Evolutionary conservation across 2,888 invertebrate species (phyloP).

Genomic region (Cantharis nigra): DNA sequence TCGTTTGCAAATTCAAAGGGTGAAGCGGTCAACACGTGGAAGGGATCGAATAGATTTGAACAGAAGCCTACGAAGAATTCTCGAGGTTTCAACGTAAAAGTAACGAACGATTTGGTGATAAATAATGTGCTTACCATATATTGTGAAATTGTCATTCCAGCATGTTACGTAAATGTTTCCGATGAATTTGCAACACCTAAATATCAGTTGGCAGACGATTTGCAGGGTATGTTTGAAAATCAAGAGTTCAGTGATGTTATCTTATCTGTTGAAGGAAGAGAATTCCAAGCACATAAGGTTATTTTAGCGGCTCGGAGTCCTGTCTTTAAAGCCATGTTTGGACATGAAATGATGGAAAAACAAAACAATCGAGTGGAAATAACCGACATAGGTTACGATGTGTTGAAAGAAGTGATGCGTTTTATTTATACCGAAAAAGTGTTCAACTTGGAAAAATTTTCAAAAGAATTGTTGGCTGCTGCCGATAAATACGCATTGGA

Average conservation of each 20-base stretch:
- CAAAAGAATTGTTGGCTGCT: constrained; percentile 95
- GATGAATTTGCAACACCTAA: constrained; percentile 98
- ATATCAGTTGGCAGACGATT: constrained; percentile 91
- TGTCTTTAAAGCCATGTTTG: constrained; percentile 99
- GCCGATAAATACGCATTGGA: constrained; percentile 97
- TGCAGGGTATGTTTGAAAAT: constrained; percentile 94
- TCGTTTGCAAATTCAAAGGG: background rate
- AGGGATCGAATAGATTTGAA: background rate
- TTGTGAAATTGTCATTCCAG: constrained; percentile 97
- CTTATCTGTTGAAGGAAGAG: constrained; percentile 86
- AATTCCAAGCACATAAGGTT: constrained; percentile 96
- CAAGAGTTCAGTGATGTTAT: constrained; percentile 98
- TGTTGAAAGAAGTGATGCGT: constrained; percentile 93
- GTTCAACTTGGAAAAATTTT: constrained; percentile 96
- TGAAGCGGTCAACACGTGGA: constrained; percentile 66
- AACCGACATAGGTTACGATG: constrained; percentile 97
- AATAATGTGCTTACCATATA: constrained; percentile 99
- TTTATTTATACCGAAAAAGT: constrained; percentile 98
- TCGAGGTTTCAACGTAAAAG: background rate
- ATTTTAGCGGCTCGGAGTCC: constrained; percentile 97
- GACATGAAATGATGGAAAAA: constrained; percentile 98
- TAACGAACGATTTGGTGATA: background rate
- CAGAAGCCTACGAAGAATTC: background rate
- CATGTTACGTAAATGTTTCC: constrained; percentile 98
- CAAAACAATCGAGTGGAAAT: constrained; percentile 96